Evolutionary conservation across 2,797 vertebrate species (phyloP).

Genomic region (Diplodus sargus): DNA sequence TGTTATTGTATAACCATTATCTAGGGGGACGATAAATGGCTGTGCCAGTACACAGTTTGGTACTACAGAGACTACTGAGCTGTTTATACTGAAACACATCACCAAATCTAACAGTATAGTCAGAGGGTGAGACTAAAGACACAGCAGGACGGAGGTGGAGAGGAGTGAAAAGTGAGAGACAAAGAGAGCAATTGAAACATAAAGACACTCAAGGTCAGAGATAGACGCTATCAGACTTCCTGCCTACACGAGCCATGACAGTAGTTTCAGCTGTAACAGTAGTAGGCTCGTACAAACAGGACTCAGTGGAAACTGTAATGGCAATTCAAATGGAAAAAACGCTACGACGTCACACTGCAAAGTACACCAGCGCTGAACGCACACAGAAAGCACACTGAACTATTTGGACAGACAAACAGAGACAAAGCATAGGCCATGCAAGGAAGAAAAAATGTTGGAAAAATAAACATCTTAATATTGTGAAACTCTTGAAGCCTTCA

Average conservation of each 20-base stretch:
- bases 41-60: slow-evolving; percentile 16
- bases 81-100: neutral
- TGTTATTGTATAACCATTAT: slow-evolving; percentile 36
- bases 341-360: slow-evolving; percentile 49
- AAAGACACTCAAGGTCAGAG: slow-evolving; percentile 56
- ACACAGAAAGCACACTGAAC: slow-evolving; percentile 20
- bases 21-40: slow-evolving; percentile 13
- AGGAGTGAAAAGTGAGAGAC: slow-evolving; percentile 12
- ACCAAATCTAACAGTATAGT: neutral
- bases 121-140: neutral
- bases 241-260: slow-evolving; percentile 33
- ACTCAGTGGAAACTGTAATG: slow-evolving; percentile 68
- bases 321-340: slow-evolving; percentile 68
- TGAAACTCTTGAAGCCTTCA: neutral
- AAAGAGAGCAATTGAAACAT: slow-evolving; percentile 35
- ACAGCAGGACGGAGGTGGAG: neutral
- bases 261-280: slow-evolving; percentile 60
- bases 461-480: neutral
- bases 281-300: slow-evolving; percentile 41
- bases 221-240: slow-evolving; percentile 57
- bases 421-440: neutral
- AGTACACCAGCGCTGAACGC: slow-evolving; percentile 30
- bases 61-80: slow-evolving; percentile 1
- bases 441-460: neutral
- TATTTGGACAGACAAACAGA: slow-evolving; percentile 18